Base-by-base conservation (phyloP, 2,888 invertebrate species). In the Phaonia tiefii region DNA sequence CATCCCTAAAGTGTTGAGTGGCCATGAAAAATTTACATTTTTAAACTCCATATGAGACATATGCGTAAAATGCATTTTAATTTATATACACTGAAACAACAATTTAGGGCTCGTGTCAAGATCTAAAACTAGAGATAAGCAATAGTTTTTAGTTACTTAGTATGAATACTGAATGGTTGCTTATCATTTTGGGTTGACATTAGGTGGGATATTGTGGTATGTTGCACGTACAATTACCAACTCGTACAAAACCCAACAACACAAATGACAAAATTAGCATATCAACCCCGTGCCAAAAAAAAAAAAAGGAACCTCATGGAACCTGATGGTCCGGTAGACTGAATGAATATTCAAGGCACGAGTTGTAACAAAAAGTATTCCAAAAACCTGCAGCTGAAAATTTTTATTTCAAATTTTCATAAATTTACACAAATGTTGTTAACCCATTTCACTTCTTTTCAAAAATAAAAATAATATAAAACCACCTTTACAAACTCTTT, bases 201-300 rank as follows among this genome's bases (percentile, higher is more conserved):
- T 10, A 54, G 54, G 54, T 54, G 54, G 22, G 22, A 51, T 37
- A 31, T 60, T 60, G 60, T 37, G 60, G 60, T 39, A 60, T 60
- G 60, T 60, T 60, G 22, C 51, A 20, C 15, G 46, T 17, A 46
- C n/a, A n/a, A n/a, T n/a, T n/a, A 1, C 46, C 17, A 10, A 20
- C 49, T 20, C 49, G 20, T 15, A 22, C 54, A 22, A 4, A 8
- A 54, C 22, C 13, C 63, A 63, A 42, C 42, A 39, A 42, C 39
- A 11, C 39, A 22, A 20, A 39, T 42, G 42, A 42, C 42, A 63
- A 80, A 81, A 81, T 81, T 81, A 81, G 81, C 81, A 81, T 81
- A 81, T 72, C 81, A 81, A 81, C 81, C 81, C 81, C 81, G 81
- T 81, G 81, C 81, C 75, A 81, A 81, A 78, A 67, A 13, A 13